phyloP scores from a whole-genome alignment of 2,797 vertebrate genomes.

The Phoebastria nigripes region DNA sequence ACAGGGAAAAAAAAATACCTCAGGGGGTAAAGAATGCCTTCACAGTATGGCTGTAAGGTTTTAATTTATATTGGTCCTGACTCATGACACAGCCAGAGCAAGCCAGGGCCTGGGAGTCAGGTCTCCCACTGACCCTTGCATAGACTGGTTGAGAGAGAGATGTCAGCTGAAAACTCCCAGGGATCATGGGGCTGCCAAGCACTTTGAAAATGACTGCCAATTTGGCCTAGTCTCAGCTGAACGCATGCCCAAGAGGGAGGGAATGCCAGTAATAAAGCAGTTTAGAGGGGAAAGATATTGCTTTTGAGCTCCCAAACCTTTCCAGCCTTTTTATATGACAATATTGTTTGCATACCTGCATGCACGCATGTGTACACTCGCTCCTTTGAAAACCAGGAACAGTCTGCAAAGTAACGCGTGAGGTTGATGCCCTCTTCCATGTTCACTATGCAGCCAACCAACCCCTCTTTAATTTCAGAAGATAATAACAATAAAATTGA shows the following conservation, averaged over 20 bases:
- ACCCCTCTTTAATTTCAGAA: not conserved
- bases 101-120: constrained; percentile 82
- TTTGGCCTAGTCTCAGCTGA: constrained; percentile 93
- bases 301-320: constrained; percentile 54
- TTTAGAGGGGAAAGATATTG: constrained; percentile 83
- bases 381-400: not conserved
- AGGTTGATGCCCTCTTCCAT: fast-evolving
- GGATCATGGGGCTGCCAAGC: constrained; percentile 87
- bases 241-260: constrained; percentile 84
- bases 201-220: constrained; percentile 90
- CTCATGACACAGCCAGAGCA: constrained; percentile 83
- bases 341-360: not conserved
- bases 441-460: not conserved
- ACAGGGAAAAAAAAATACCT: constrained; percentile 57
- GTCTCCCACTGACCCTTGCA: constrained; percentile 82
- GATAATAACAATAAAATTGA: not conserved
- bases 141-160: constrained; percentile 82
- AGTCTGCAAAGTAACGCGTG: not conserved
- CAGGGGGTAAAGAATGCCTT: constrained; percentile 82
- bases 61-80: constrained; percentile 88
- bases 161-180: constrained; percentile 84
- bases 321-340: constrained; percentile 28
- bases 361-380: fast-evolving
- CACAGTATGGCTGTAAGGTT: constrained; percentile 86
- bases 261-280: constrained; percentile 87